Conservation (phyloP, 2,888 invertebrate genomes). For the Hylaea fasciaria region DNA sequence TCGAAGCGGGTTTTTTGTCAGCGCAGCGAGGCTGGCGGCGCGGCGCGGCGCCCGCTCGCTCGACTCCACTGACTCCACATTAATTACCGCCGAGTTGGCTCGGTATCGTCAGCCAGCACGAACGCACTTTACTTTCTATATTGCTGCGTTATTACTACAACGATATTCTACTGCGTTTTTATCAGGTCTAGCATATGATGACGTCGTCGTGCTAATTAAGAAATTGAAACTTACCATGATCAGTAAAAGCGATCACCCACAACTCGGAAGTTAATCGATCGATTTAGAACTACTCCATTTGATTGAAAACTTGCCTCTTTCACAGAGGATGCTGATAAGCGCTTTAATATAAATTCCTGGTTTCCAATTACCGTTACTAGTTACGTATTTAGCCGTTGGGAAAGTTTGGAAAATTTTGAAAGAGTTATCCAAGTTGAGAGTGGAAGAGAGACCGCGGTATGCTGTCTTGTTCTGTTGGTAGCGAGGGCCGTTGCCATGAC, state of each 20-base stretch:
- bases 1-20: constrained; percentile 83
- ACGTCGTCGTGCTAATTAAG: constrained; percentile 3
- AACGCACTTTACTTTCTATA: constrained; percentile 83
- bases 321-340: not conserved
- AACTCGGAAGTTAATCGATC: not conserved
- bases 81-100: constrained; percentile 81
- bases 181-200: constrained; percentile 18
- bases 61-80: constrained; percentile 77
- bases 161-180: constrained; percentile 52
- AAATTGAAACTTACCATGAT: not conserved
- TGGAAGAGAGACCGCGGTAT: constrained; percentile 41
- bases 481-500: constrained; percentile 72
- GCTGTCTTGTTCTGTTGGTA: constrained; percentile 45
- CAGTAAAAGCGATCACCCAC: not conserved
- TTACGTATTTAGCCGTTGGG: constrained; percentile 11
- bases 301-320: constrained; percentile 16
- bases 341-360: not conserved
- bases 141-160: constrained; percentile 62
- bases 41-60: constrained; percentile 74
- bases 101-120: constrained; percentile 64
- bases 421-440: constrained; percentile 43
- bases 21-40: constrained; percentile 70
- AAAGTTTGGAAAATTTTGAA: constrained; percentile 24
- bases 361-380: constrained; percentile 2
- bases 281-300: constrained; percentile 1